phyloP scores from a whole-genome alignment of 2,797 vertebrate genomes.

The Chiloscyllium punctatum region DNA sequence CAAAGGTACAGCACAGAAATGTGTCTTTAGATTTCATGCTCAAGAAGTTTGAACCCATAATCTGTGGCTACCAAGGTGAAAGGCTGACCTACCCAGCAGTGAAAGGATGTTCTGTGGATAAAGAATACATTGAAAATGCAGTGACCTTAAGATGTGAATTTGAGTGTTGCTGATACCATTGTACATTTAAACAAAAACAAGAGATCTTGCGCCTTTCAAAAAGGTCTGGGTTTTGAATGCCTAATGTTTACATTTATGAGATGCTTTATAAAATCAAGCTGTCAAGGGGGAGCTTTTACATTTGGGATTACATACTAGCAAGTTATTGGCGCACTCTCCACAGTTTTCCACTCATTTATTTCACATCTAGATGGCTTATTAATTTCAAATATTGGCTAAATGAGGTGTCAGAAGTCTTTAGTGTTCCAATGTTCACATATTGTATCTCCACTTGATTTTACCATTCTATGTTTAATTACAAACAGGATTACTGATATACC shows the following conservation, averaged over 20 bases:
- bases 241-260: background rate
- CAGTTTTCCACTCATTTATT: background rate
- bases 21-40: background rate
- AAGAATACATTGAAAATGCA: background rate
- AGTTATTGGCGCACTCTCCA: background rate
- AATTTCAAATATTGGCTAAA: background rate
- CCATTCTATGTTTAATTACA: background rate
- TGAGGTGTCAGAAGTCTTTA: background rate
- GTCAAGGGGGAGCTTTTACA: background rate
- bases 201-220: background rate
- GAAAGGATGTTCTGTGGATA: background rate
- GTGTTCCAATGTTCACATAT: background rate
- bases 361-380: background rate
- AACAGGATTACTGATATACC: background rate
- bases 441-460: background rate
- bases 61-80: background rate
- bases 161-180: background rate
- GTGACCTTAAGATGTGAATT: background rate
- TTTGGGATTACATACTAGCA: background rate
- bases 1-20: background rate
- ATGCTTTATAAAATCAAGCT: background rate
- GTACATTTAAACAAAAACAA: background rate
- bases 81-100: background rate
- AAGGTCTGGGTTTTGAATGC: background rate
- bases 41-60: background rate